These are phyloP conservation scores for Meloidogyne chitwoodi DNA, from an alignment of 1,140 invertebrate genomes.

Conservation along the genomic window DNA sequence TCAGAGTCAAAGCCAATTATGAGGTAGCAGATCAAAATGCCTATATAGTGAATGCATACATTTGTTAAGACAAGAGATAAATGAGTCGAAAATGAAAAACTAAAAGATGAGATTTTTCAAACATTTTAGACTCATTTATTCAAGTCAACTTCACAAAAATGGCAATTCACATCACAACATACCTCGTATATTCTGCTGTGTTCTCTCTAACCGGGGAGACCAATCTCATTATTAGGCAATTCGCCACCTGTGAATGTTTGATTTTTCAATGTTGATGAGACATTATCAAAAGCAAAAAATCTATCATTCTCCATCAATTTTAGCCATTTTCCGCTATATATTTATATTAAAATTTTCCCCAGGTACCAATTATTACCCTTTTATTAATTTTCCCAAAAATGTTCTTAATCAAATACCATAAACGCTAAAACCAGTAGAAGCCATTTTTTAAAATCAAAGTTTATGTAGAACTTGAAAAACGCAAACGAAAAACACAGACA, in stretches of 20 bases:
- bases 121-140: not conserved
- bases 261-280: not conserved
- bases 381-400: conserved; percentile 4
- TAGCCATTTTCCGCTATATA: not conserved
- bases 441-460: conserved; percentile 5
- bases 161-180: conserved; percentile 4
- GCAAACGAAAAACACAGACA: too few relatives aligned
- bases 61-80: not conserved
- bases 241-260: not conserved
- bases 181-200: not conserved
- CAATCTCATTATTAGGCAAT: not conserved
- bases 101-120: not conserved
- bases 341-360: not conserved
- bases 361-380: not conserved
- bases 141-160: conserved; percentile 2
- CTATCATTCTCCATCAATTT: not conserved
- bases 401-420: conserved; percentile 12
- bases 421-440: conserved; percentile 17
- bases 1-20: not conserved
- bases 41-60: not conserved
- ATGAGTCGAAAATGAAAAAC: not conserved
- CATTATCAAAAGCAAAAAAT: not conserved
- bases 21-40: not conserved
- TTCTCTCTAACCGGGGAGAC: not conserved
- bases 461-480: too few relatives aligned